Evolutionary conservation across 1,140 invertebrate genomes (phyloP).

Genomic region (Himalopsyche phryganea): DNA sequence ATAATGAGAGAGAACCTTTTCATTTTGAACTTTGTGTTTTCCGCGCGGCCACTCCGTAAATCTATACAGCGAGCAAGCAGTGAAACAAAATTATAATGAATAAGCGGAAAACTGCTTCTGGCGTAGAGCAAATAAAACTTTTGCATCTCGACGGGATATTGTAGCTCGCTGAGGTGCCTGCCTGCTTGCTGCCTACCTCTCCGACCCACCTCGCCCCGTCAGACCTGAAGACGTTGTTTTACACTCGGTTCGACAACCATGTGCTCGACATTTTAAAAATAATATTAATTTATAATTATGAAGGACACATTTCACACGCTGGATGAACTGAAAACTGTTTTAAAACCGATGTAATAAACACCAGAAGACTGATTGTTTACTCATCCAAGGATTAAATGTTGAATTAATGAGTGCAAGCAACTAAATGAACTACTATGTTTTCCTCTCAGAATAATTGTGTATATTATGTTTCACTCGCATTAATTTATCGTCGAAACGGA

Average conservation of each 20-base stretch:
- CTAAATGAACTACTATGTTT: no score
- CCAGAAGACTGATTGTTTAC: no score
- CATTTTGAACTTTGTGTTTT: neutral
- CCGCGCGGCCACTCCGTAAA: constrained; percentile 13
- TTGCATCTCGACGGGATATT: constrained; percentile 18
- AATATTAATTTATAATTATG: no score
- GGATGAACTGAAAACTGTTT: no score
- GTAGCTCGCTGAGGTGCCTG: constrained; percentile 4
- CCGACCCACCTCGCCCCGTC: constrained; percentile 6
- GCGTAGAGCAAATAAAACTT: constrained; percentile 32
- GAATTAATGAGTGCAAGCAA: no score
- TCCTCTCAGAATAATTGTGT: no score
- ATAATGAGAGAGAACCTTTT: neutral
- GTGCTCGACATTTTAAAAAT: no score
- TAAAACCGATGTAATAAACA: no score
- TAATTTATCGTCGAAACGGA: no score
- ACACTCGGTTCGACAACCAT: neutral
- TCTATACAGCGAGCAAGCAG: constrained; percentile 20
- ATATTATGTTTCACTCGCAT: no score
- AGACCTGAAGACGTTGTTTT: neutral
- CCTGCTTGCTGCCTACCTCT: neutral
- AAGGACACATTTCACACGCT: no score
- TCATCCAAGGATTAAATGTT: no score
- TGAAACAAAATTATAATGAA: constrained; percentile 34
- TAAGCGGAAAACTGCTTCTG: constrained; percentile 31